A percentile compares a stretch with the other conserved stretches of the same genome.
These are phyloP conservation scores for Tethya wilhelma DNA, from an alignment of 37 sponge, comb jelly and placozoan species.

Conservation along the genomic window DNA sequence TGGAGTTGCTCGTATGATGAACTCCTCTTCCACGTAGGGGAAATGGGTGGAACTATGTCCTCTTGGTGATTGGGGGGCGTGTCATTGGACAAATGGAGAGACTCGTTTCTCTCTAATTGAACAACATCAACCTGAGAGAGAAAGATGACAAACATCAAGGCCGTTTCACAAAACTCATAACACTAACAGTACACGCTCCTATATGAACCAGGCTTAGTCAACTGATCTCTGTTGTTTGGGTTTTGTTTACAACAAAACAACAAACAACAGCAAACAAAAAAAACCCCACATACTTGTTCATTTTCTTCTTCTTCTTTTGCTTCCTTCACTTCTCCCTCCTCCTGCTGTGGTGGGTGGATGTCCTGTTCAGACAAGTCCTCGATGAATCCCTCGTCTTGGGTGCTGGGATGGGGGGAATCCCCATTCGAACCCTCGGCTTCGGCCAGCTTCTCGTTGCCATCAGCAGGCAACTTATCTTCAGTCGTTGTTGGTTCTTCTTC, in stretches of 20 bases:
- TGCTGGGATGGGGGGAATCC: too few relatives aligned
- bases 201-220: too few relatives aligned
- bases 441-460: background rate
- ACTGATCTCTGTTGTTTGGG: too few relatives aligned
- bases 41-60: slow-evolving; percentile 14
- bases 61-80: background rate
- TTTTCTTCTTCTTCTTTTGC: background rate
- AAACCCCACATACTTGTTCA: too few relatives aligned
- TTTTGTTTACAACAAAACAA: too few relatives aligned
- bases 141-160: too few relatives aligned
- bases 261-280: too few relatives aligned
- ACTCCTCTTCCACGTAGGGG: slow-evolving; percentile 24
- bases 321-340: background rate
- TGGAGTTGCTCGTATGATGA: slow-evolving; percentile 58
- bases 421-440: background rate
- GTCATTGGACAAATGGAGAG: background rate
- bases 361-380: too few relatives aligned
- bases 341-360: slow-evolving; percentile 4
- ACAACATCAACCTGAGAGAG: too few relatives aligned
- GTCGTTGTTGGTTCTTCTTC: background rate
- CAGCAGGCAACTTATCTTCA: background rate
- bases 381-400: background rate
- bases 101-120: background rate
- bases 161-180: too few relatives aligned
- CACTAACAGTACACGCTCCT: too few relatives aligned